Percentiles rank a stretch among this genome's conserved stretches.
These are phyloP conservation scores for Acridotheres tristis DNA, from an alignment of 2,797 vertebrate species.

Conservation along the genomic window DNA sequence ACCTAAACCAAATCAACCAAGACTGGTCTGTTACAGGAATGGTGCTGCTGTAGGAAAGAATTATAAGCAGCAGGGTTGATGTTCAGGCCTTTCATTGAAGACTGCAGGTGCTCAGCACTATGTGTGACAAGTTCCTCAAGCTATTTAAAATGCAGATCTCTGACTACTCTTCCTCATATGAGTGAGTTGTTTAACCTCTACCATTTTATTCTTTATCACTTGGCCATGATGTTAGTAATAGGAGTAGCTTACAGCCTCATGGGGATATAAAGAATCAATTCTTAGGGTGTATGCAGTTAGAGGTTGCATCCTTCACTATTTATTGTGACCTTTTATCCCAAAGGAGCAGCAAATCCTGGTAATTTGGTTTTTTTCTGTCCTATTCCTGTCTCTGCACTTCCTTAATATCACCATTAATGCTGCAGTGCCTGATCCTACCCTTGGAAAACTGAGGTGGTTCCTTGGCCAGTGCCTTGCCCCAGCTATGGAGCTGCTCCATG, in stretches of 20 bases:
- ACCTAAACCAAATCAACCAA: background rate
- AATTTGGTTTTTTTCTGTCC: background rate
- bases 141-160: background rate
- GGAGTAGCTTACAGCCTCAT: background rate
- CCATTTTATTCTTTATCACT: background rate
- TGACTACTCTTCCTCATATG: background rate
- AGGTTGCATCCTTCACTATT: background rate
- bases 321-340: background rate
- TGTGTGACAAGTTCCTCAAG: rapidly evolving
- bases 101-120: background rate
- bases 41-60: background rate
- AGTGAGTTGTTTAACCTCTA: background rate
- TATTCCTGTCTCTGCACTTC: background rate
- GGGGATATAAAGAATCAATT: background rate
- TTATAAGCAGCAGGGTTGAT: background rate
- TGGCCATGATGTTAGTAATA: background rate
- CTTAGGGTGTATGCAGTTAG: background rate
- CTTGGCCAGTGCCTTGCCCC: background rate
- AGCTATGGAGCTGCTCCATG: background rate
- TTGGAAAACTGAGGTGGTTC: background rate
- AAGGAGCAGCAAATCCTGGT: background rate
- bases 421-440: background rate
- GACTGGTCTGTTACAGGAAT: background rate
- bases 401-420: background rate
- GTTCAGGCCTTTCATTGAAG: background rate